These are phyloP conservation scores for Conus betulinus DNA, from an alignment of 1,140 invertebrate genomes.

Conservation along the genomic window DNA sequence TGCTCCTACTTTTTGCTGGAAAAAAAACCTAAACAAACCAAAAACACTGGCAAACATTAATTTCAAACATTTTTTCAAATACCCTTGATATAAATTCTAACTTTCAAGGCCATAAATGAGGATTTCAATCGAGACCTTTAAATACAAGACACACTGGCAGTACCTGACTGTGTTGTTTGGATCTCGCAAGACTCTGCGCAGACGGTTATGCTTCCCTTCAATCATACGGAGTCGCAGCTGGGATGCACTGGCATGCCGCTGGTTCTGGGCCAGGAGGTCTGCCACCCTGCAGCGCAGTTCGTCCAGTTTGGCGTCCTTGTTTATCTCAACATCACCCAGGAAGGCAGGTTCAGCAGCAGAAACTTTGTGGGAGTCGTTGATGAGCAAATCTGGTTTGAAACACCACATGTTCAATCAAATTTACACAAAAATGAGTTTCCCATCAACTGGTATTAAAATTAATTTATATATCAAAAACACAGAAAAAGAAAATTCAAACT, in stretches of 20 bases:
- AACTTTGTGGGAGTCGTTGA: constrained; percentile 62
- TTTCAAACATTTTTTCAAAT: too few species aligned
- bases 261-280: constrained; percentile 50
- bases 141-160: background rate
- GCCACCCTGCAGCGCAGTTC: constrained; percentile 65
- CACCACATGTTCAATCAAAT: too few species aligned
- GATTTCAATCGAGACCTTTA: too few species aligned
- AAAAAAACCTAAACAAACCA: too few species aligned
- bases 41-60: too few species aligned
- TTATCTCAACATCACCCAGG: constrained; percentile 65
- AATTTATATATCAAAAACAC: too few species aligned
- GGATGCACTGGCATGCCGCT: constrained; percentile 50
- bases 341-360: constrained; percentile 47
- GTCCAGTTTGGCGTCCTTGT: constrained; percentile 54
- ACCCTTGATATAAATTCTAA: too few species aligned
- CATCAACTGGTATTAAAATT: too few species aligned
- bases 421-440: background rate
- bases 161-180: constrained; percentile 62
- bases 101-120: too few species aligned
- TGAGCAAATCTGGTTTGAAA: constrained; percentile 10
- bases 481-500: too few species aligned
- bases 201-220: constrained; percentile 45
- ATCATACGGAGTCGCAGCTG: constrained; percentile 63
- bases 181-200: constrained; percentile 51
- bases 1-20: too few species aligned